Conservation (phyloP, 2,113 vertebrate species). For the Pelodiscus sinensis region DNA sequence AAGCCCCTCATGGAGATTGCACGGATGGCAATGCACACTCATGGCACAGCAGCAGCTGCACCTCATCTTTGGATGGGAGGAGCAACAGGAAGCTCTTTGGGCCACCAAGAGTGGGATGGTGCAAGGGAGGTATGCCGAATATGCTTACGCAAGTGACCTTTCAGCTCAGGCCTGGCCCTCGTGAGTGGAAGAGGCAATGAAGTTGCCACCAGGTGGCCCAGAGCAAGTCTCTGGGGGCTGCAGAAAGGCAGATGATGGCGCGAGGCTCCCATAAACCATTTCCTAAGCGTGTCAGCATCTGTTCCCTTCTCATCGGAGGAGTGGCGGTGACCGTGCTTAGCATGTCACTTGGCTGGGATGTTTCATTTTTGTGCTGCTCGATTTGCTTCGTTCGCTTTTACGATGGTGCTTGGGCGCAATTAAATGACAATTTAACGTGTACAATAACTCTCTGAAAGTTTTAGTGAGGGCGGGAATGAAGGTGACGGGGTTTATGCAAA, state of each 20-base stretch:
- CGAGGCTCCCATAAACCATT: neutral
- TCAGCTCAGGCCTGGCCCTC: neutral
- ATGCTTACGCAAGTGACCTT: neutral
- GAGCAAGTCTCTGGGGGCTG: neutral
- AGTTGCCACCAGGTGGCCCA: too few relatives aligned
- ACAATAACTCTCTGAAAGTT: constrained; percentile 74
- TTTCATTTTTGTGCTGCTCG: constrained; percentile 58
- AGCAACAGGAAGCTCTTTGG: neutral
- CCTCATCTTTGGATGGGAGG: neutral
- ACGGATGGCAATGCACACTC: neutral
- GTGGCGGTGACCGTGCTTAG: constrained; percentile 49
- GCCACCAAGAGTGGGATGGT: neutral
- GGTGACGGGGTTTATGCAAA: constrained; percentile 57
- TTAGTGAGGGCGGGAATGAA: constrained; percentile 59
- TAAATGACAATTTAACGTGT: constrained; percentile 73
- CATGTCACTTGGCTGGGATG: constrained; percentile 59
- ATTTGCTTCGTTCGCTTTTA: constrained; percentile 74
- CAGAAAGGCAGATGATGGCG: neutral
- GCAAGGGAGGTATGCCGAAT: neutral
- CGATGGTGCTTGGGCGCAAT: constrained; percentile 64
- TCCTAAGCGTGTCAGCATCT: neutral
- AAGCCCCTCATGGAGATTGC: neutral
- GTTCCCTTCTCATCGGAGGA: neutral
- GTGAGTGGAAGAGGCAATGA: neutral
- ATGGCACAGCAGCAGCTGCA: neutral